Conservation (phyloP, 2,113 vertebrate genomes). For the Geococcyx californianus region DNA sequence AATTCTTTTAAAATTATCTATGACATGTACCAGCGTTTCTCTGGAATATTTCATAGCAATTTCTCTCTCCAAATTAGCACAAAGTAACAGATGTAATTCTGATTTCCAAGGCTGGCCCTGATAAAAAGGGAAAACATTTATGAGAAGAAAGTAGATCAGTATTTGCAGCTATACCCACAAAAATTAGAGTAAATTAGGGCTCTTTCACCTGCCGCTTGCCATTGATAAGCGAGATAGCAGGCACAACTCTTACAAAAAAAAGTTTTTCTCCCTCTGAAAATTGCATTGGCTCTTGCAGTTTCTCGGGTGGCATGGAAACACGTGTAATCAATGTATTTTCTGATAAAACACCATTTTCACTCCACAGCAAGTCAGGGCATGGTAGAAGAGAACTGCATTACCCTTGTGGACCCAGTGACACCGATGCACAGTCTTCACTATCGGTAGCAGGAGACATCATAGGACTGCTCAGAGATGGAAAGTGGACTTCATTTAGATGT, state of each 20-base stretch:
- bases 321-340: neutral
- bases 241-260: rapidly evolving
- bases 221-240: neutral
- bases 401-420: rapidly evolving
- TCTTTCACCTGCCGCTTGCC: neutral
- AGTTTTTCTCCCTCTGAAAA: neutral
- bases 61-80: neutral
- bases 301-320: neutral
- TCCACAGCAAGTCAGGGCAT: neutral
- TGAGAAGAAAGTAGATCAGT: neutral
- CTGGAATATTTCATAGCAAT: neutral
- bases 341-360: neutral
- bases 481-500: neutral
- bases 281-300: neutral
- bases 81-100: neutral
- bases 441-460: neutral
- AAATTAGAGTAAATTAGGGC: neutral
- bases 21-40: neutral
- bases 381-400: neutral
- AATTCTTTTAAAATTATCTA: neutral
- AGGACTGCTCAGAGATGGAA: neutral
- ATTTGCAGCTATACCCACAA: neutral
- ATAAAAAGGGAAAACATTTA: neutral
- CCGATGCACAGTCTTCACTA: neutral
- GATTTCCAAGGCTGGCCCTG: neutral